These are phyloP conservation scores for Athene cunicularia DNA, from an alignment of 2,113 vertebrate genomes.

Conservation along the genomic window DNA sequence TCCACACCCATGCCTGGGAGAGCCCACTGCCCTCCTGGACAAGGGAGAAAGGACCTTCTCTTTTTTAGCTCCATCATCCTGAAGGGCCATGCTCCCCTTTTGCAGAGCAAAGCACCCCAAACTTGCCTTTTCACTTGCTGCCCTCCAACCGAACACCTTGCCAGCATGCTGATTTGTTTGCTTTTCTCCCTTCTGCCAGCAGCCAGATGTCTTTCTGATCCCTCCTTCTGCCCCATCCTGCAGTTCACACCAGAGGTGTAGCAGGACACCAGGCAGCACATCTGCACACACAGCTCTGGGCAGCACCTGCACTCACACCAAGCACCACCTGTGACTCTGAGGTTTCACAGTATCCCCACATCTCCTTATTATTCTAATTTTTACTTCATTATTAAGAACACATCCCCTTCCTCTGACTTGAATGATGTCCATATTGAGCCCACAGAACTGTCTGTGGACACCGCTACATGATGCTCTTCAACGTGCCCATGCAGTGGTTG, in stretches of 20 bases:
- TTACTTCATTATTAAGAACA: background rate
- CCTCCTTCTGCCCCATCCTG: background rate
- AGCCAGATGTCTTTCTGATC: background rate
- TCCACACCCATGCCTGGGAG: rapidly evolving
- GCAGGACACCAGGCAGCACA: background rate
- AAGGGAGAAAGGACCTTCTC: too few relatives aligned
- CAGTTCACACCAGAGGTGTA: background rate
- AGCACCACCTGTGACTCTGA: background rate
- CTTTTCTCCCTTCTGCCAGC: background rate
- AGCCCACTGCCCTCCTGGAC: background rate
- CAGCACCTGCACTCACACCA: background rate
- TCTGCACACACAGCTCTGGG: too few relatives aligned
- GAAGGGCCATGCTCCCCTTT: background rate
- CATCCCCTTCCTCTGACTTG: background rate
- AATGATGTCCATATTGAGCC: rapidly evolving
- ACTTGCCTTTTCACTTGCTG: background rate
- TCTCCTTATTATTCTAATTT: background rate
- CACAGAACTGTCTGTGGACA: background rate
- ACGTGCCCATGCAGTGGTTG: rapidly evolving
- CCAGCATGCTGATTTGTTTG: background rate
- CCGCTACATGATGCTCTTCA: rapidly evolving
- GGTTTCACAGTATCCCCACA: background rate
- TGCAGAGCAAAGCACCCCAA: background rate
- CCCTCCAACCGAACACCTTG: background rate
- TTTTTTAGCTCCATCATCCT: background rate